These are phyloP conservation scores for Fratercula arctica DNA, from an alignment of 2,797 vertebrate genomes.

Conservation along the genomic window DNA sequence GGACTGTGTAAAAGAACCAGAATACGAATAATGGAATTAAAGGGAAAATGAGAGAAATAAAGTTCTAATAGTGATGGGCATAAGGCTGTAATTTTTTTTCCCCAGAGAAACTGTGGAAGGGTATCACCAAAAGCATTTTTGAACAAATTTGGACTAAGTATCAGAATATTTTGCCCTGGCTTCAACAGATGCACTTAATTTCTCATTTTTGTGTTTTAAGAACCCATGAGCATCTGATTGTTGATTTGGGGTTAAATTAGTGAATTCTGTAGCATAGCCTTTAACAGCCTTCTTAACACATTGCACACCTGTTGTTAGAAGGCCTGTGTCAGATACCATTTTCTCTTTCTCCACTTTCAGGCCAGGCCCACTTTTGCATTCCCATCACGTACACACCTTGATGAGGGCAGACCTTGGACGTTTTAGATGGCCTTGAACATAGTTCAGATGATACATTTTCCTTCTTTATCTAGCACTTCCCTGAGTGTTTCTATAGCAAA, in stretches of 20 bases:
- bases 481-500: background rate
- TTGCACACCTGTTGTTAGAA: background rate
- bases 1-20: background rate
- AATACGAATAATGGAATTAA: background rate
- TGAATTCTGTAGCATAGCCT: background rate
- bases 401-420: background rate
- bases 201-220: background rate
- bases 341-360: background rate
- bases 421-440: background rate
- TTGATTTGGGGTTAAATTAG: background rate
- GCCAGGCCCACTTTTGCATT: background rate
- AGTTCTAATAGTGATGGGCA: background rate
- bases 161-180: background rate
- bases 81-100: background rate
- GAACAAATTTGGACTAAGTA: background rate
- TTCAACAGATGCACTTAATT: background rate
- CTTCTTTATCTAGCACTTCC: background rate
- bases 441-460: background rate
- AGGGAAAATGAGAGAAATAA: background rate
- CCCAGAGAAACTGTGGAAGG: background rate
- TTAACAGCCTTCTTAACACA: background rate
- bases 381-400: background rate
- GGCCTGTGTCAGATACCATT: background rate
- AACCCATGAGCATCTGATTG: background rate
- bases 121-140: background rate